Evolutionary conservation across 2,888 invertebrate species (phyloP), one percentile per base, ranked within the genome.

Genomic region (Glaucopsyche alexis): DNA sequence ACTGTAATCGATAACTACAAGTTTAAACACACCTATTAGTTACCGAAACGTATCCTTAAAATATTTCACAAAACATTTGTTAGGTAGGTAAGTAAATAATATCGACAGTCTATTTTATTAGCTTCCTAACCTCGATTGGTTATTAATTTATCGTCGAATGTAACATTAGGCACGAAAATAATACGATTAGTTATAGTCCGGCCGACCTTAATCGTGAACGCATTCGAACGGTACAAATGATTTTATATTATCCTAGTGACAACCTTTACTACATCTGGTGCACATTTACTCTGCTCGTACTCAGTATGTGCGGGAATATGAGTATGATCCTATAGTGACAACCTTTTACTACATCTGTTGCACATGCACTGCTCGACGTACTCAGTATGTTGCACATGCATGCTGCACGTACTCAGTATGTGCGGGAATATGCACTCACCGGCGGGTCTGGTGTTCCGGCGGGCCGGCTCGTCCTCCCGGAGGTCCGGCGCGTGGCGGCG

Each of bases 401-500:
- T 72, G 4, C 14, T 65, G 9, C 72, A 66, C 52, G 14, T 65
- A n/a, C 5, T 1, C 40, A 14, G 7, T n/a, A 5, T 7, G 13
- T 16, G 55, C 19, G 49, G 40, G 71, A 50, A n/a, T 40, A 29
- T 60, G 75, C 65, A 94, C 95, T 95, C 89, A 95, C 95, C 95
- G 88, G 95, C 95, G 82, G 95, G 94, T 78, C 95, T 93, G 80
- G 93, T 92, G 83, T 94, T 94, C 81, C 95, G 94, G 72, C 95
- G 93, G 78, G 94, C 94, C 86, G 95, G 95, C 82, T 95, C 94
- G 86, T 95, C 95, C 87, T 95, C 95, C 75, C 94, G 90, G 83
- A 95, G 90, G 79, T 94, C 90, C 78, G 95, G 95, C 80, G 95
- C 94, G 84, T 94, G 94, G 81, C 94, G 94, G 81, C 95, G 91